Evolutionary conservation across 37 sponge, comb jelly and placozoan species (phyloP).

Genomic region (Hormiphora californensis): DNA sequence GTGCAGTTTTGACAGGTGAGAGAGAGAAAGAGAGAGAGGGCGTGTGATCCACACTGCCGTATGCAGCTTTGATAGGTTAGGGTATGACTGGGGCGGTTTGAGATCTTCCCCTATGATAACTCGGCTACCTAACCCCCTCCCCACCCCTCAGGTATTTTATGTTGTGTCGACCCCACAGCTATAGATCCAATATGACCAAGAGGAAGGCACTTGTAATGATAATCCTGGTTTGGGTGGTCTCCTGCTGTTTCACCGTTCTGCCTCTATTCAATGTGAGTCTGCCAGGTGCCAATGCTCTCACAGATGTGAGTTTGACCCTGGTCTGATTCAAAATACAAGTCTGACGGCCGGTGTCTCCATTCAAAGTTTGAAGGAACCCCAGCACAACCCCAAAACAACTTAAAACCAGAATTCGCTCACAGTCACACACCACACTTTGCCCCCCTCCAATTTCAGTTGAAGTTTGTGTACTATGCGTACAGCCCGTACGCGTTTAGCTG

Average conservation of each 20-base stretch:
- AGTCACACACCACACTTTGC: background rate
- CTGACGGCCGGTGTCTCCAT: no score
- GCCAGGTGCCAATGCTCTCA: no score
- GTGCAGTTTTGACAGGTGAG: slow-evolving; percentile 47
- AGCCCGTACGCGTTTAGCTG: background rate
- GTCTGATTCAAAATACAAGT: no score
- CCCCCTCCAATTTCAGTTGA: background rate
- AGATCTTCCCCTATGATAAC: background rate
- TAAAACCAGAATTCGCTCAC: no score
- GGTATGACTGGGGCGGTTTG: no score
- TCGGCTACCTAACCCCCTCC: background rate
- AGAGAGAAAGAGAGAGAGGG: background rate
- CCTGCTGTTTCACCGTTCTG: slow-evolving; percentile 31
- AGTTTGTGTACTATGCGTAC: slow-evolving; percentile 6
- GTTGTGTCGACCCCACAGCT: slow-evolving; percentile 45
- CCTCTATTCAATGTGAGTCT: slow-evolving; percentile 24
- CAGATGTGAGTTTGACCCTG: no score
- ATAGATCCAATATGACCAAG: slow-evolving; percentile 35
- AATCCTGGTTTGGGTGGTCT: background rate
- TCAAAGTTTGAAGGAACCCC: no score
- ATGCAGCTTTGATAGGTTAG: no score
- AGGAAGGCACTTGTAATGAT: slow-evolving; percentile 43
- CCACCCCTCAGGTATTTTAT: slow-evolving; percentile 25
- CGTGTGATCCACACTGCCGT: background rate
- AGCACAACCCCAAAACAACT: no score